Evolutionary conservation across 2,113 vertebrate species (phyloP), one percentile per base, ranked within the genome.

Genomic region (Equus quagga): DNA sequence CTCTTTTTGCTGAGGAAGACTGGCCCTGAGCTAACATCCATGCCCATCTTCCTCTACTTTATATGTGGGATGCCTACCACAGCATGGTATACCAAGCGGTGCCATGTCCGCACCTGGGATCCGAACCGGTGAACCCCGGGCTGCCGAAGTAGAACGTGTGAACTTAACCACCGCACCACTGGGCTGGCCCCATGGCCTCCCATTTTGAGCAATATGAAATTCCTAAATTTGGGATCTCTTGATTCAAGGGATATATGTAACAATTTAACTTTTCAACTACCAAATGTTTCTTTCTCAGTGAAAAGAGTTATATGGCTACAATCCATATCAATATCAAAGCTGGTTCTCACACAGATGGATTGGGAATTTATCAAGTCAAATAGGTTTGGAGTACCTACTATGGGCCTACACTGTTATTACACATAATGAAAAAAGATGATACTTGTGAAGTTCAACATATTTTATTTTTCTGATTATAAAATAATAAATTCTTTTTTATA

Each of bases 391-490:
- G 64, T 36, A 24, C 44, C 49, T 65, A 60, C 36, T 78, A 13
- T 23, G 3, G 12, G 7, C 72, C 36, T 89, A 73, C 44, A 36
- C 3, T 67, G 9, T 51, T 33, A 8, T 2, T 36, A 49, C 23
- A 96, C 56, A 79, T 86, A 76, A 86, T 58, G 26, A 79, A 85
- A 92, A 28, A 49, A 70, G 67, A 44, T 31, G 8, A 76, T 83
- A 41, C 15, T 65, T 62, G 21, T n/a, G 15, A 70, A 82, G 26
- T 70, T n/a, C 23, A 70, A 46, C 64, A n/a, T 80, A 93, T 70
- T 91, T 94, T 88, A 62, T 26, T 82, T 67, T 93, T 88, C 31
- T 56, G 64, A 72, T 67, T 84, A 87, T 64, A 83, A 95, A 87
- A 89, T 49, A 85, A 96, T 81, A 88, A 62, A 49, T 62, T 86